Evolutionary conservation across 2,113 vertebrate genomes (phyloP).

Genomic region (Baryphthengus martii): DNA sequence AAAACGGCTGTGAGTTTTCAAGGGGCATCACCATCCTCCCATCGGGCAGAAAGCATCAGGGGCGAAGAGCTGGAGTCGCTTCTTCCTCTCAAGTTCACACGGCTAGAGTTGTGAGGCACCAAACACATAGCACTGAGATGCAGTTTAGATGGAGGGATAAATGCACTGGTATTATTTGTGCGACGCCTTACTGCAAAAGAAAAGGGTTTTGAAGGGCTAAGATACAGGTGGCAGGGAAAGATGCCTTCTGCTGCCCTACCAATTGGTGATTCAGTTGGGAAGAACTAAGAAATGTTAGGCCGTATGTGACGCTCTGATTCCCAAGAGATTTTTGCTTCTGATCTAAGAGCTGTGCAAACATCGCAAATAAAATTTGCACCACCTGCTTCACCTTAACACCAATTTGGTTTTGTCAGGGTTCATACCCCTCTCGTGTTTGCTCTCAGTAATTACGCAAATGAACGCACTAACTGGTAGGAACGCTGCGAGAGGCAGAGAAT

Average conservation of each 20-base stretch:
- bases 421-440: constrained; percentile 15
- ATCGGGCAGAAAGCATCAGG: accelerated
- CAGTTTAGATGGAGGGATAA: background rate
- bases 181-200: background rate
- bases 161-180: background rate
- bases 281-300: background rate
- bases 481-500: background rate
- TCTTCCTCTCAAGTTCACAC: constrained; percentile 11
- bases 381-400: constrained; percentile 18
- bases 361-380: background rate
- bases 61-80: background rate
- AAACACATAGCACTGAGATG: background rate
- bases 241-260: background rate
- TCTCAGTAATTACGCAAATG: constrained; percentile 36
- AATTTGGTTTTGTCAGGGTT: background rate
- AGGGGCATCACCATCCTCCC: background rate
- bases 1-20: background rate
- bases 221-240: background rate
- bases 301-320: background rate
- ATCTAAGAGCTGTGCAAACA: constrained; percentile 11
- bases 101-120: constrained; percentile 41
- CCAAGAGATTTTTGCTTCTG: background rate
- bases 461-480: background rate
- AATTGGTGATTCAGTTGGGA: background rate
- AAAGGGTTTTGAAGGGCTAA: background rate